Evolutionary conservation across 2,797 vertebrate genomes (phyloP).

Genomic region (Leontocebus nigricollis): DNA sequence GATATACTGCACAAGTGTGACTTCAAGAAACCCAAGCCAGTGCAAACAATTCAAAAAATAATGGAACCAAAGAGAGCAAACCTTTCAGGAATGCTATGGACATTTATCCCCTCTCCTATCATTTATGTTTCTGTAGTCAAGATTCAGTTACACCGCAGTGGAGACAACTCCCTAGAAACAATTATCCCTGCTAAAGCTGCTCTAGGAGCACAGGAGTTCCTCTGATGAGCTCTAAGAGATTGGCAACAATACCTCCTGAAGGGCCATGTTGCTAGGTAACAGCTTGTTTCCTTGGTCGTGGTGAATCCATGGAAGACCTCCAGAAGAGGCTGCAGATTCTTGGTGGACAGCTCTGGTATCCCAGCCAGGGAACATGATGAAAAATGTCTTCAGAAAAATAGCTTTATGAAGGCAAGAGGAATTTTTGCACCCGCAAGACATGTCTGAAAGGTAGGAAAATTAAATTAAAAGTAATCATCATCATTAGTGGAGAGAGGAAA

Average conservation of each 20-base stretch:
- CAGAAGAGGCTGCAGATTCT: constrained; percentile 53
- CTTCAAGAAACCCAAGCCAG: not conserved
- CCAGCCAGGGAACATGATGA: constrained; percentile 65
- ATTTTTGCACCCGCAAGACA: constrained; percentile 84
- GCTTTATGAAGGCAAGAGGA: constrained; percentile 74
- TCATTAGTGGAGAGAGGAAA: constrained; percentile 68
- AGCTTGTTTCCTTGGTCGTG: constrained; percentile 81
- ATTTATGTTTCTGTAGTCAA: constrained; percentile 51
- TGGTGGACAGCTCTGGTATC: constrained; percentile 38
- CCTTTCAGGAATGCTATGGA: not conserved
- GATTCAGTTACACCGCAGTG: constrained; percentile 46
- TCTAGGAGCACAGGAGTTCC: constrained; percentile 68
- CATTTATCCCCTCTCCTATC: not conserved
- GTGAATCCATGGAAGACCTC: constrained; percentile 74
- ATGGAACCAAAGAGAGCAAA: not conserved
- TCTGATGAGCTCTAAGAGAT: constrained; percentile 78
- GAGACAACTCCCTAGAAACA: constrained; percentile 37
- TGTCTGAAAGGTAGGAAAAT: constrained; percentile 93
- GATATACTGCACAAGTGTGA: not conserved
- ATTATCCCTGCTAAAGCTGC: constrained; percentile 44
- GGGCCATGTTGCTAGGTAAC: constrained; percentile 81
- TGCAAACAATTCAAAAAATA: constrained; percentile 6
- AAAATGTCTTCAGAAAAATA: constrained; percentile 77
- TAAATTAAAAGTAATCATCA: constrained; percentile 70
- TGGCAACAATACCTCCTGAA: constrained; percentile 81